Percentiles rank a stretch among this genome's conserved stretches.
phyloP scores from a whole-genome alignment of 2,113 vertebrate species.

The Cacatua alba region DNA sequence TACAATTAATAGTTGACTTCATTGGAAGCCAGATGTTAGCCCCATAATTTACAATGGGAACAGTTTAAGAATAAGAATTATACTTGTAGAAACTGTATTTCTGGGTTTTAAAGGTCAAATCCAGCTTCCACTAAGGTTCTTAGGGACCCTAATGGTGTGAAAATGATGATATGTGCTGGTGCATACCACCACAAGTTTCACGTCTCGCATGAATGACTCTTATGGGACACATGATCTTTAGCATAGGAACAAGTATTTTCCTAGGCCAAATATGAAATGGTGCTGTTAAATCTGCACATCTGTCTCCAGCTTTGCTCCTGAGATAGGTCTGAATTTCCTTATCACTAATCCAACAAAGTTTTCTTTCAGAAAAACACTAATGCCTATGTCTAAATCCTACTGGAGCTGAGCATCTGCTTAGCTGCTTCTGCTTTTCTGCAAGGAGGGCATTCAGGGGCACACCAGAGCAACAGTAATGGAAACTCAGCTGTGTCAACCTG shows the following conservation, averaged over 20 bases:
- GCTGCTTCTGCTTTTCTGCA: background rate
- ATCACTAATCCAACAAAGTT: background rate
- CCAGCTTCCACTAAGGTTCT: conserved; percentile 46
- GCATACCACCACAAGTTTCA: background rate
- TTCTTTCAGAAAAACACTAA: background rate
- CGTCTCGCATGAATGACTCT: background rate
- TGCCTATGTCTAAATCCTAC: background rate
- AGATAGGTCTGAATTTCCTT: background rate
- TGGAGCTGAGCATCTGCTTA: background rate
- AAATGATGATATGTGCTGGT: conserved; percentile 22
- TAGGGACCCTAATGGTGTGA: conserved; percentile 34
- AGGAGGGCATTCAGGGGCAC: background rate
- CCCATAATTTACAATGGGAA: conserved; percentile 77
- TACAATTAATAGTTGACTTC: conserved; percentile 85
- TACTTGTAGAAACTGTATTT: conserved; percentile 69
- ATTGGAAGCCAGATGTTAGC: conserved; percentile 82
- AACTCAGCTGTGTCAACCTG: background rate
- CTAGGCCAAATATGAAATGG: background rate
- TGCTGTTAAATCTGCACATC: background rate
- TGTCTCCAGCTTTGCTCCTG: background rate
- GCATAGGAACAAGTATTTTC: background rate
- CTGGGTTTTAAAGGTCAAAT: conserved; percentile 73
- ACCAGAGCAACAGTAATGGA: background rate
- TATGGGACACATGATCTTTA: background rate
- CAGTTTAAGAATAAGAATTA: conserved; percentile 67